These are phyloP conservation scores for Cervus canadensis DNA, from an alignment of 2,113 vertebrate species.

Conservation along the genomic window DNA sequence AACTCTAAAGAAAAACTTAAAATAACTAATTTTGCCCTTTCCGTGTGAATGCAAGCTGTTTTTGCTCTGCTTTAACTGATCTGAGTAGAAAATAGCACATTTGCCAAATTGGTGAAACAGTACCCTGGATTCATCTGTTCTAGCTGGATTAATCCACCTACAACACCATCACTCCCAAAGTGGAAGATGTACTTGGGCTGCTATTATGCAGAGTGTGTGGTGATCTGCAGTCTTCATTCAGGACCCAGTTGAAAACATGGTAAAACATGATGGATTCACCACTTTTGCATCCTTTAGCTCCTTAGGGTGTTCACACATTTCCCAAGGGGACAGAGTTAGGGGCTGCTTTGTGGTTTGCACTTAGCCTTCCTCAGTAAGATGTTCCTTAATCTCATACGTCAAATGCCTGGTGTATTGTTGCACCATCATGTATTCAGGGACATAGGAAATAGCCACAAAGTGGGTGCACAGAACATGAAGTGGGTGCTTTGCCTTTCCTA, in stretches of 20 bases:
- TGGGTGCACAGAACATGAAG: background rate
- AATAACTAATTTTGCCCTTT: background rate
- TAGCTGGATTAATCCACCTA: background rate
- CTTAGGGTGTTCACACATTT: background rate
- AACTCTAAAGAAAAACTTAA: background rate
- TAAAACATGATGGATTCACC: background rate
- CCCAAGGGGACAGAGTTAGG: rapidly evolving
- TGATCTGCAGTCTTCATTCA: background rate
- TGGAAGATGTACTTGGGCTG: background rate
- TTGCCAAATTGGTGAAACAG: background rate
- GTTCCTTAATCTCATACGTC: background rate
- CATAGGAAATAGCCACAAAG: background rate
- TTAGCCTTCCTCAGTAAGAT: background rate
- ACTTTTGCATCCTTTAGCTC: background rate
- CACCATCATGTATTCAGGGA: background rate
- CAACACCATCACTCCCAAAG: background rate
- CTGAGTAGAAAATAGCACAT: background rate
- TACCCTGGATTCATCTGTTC: background rate
- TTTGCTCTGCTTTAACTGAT: background rate
- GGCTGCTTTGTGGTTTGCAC: background rate
- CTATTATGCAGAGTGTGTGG: background rate
- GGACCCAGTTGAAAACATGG: background rate
- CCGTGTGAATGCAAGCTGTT: background rate
- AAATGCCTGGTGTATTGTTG: background rate
- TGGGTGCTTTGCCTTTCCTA: background rate